Evolutionary conservation across 2,113 vertebrate species (phyloP), one percentile per base, ranked within the genome.

Genomic region (Odocoileus virginianus): DNA sequence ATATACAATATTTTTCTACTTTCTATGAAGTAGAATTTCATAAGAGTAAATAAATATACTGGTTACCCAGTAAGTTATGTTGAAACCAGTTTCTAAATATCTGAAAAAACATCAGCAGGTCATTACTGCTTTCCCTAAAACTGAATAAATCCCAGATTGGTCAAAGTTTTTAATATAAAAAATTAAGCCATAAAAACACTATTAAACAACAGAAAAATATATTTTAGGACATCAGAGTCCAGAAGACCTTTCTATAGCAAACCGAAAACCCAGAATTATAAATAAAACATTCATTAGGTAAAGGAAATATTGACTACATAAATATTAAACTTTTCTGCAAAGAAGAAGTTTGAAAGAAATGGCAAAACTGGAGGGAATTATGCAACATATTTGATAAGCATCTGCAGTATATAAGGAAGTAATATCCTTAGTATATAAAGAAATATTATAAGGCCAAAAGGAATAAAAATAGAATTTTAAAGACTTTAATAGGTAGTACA

Each of bases 261-360:
- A 95, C 36, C 91, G 0, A 88, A 94, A 96, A 76, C 2, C 2
- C 2, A 78, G 60, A 91, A 86, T 89, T 95, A 47, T 95, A 94
- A 86, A 92, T 84, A 91, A 79, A 94, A 94, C 82, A 67, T 86
- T 86, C 19, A 92, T 86, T 92, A 54, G 52, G 11, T 58, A 86
- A 89, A 85, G 54, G 93, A 78, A 97, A 93, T 10, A 81, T 12
- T 61, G 33, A 82, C 71, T 92, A 50, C 4, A 92, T 90, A 94
- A 97, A 82, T 89, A 92, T 88, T 95, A 83, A 60, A 96, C n/a
- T 40, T 47, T 33, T 83, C 17, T 89, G 43, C 19, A 82, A 94
- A 86, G 54, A 94, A 83, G 45, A 94, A 91, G 36, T 47, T 89
- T 8, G 92, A 87, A 87, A 25, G 9, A 87, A 67, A 27, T 54